Conservation (phyloP, 2,797 vertebrate species). For the Leptatherina wallacei region DNA sequence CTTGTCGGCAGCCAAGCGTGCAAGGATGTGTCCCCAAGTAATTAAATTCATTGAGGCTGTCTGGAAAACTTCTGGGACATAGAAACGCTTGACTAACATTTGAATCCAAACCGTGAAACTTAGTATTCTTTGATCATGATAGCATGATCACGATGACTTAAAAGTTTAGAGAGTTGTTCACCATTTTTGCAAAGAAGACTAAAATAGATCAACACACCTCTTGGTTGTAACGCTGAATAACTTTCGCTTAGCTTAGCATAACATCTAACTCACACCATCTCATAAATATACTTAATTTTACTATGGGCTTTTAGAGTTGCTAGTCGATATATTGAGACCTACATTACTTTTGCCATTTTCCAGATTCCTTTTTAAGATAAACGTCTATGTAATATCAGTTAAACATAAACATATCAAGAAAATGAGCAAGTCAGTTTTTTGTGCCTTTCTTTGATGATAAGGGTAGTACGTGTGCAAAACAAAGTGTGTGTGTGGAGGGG, state of each 20-base stretch:
- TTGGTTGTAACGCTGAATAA: background rate
- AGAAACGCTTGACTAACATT: constrained; percentile 6
- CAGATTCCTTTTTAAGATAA: background rate
- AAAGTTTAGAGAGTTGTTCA: background rate
- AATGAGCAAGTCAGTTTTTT: background rate
- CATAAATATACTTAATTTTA: too few species aligned
- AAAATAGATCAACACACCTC: background rate
- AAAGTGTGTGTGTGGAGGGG: too few species aligned
- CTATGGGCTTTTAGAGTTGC: background rate
- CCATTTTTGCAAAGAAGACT: background rate
- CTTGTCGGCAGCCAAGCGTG: constrained; percentile 63
- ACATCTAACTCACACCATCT: background rate
- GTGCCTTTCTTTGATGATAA: too few species aligned
- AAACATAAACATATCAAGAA: background rate
- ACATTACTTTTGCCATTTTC: background rate
- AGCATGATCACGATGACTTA: background rate
- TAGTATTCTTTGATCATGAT: constrained; percentile 13
- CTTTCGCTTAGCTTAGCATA: background rate
- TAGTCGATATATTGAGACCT: background rate
- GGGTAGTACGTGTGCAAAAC: too few species aligned
- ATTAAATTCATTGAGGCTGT: constrained; percentile 41
- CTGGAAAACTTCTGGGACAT: constrained; percentile 27
- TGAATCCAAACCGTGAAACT: constrained; percentile 10
- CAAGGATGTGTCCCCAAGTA: constrained; percentile 41
- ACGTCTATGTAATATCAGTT: background rate